Conservation (phyloP, 2,888 invertebrate genomes). For the Hypomecis punctinalis region DNA sequence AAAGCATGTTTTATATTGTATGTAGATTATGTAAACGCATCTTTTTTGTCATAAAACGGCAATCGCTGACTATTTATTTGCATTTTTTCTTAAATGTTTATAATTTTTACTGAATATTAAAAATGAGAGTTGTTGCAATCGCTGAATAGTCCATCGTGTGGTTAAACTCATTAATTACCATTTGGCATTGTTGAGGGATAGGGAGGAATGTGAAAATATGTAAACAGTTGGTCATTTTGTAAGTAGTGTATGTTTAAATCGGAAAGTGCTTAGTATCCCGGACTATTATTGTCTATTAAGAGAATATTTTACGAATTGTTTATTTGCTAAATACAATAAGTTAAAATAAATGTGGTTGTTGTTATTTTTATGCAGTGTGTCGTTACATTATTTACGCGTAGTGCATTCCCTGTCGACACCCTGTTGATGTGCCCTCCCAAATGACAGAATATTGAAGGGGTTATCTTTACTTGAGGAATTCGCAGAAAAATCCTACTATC, state of each 20-base stretch:
- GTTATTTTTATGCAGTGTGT: constrained; percentile 7
- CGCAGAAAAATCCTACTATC: too few relatives aligned
- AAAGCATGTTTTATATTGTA: constrained; percentile 83
- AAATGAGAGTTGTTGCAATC: constrained; percentile 71
- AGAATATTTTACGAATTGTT: constrained; percentile 85
- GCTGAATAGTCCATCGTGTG: constrained; percentile 61
- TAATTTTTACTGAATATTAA: constrained; percentile 73
- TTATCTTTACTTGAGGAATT: too few relatives aligned
- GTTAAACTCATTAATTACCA: constrained; percentile 50
- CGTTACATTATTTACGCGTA: too few relatives aligned
- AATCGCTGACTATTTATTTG: constrained; percentile 83
- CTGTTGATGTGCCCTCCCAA: too few relatives aligned
- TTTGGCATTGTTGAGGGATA: constrained; percentile 42
- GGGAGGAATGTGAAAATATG: constrained; percentile 36
- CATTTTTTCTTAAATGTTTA: constrained; percentile 81
- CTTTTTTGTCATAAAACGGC: constrained; percentile 73
- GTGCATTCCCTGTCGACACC: too few relatives aligned
- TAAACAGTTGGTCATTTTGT: constrained; percentile 54
- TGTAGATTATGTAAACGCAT: constrained; percentile 79
- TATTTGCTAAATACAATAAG: constrained; percentile 87
- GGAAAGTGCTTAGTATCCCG: constrained; percentile 65
- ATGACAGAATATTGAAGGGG: too few relatives aligned
- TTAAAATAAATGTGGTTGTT: constrained; percentile 65
- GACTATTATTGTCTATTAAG: constrained; percentile 77
- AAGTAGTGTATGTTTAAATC: constrained; percentile 54